A percentile compares a stretch with the other conserved stretches of the same genome.
phyloP scores from a whole-genome alignment of 1,140 invertebrate genomes.

The Ceratina japonica region DNA sequence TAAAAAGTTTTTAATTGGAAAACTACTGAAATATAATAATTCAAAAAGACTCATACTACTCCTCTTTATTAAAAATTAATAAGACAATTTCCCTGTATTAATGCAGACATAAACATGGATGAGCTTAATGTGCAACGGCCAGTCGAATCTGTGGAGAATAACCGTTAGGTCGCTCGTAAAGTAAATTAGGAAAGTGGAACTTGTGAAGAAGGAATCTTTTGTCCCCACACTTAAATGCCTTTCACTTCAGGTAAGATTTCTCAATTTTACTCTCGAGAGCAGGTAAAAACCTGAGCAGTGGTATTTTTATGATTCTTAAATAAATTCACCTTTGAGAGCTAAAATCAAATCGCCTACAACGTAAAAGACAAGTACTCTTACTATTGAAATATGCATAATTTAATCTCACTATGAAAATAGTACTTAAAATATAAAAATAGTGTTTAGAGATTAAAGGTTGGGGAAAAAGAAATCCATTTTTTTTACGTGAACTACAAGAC shows the following conservation, averaged over 20 bases:
- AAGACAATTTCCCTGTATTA: not conserved
- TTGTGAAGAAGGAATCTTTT: not conserved
- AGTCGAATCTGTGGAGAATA: not conserved
- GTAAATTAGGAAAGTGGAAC: not conserved
- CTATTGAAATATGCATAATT: too few species aligned
- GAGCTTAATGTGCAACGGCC: not conserved
- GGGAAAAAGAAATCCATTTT: too few species aligned
- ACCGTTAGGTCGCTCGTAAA: not conserved
- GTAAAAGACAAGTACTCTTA: too few species aligned
- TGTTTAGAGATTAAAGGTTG: too few species aligned
- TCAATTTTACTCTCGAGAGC: not conserved
- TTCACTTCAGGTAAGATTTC: not conserved
- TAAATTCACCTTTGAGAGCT: not conserved
- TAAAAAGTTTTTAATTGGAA: too few species aligned
- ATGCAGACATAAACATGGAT: not conserved
- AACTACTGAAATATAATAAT: too few species aligned
- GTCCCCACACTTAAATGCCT: not conserved
- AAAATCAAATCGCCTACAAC: not conserved
- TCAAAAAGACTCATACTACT: too few species aligned
- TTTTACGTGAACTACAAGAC: too few species aligned
- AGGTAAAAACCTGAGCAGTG: not conserved
- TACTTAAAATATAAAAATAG: too few species aligned
- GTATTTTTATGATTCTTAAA: not conserved
- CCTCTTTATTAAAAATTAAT: not conserved
- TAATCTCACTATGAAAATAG: too few species aligned